These are phyloP conservation scores for Caenorhabditis sp. DNA, from an alignment of 2,888 invertebrate species.

Conservation along the genomic window DNA sequence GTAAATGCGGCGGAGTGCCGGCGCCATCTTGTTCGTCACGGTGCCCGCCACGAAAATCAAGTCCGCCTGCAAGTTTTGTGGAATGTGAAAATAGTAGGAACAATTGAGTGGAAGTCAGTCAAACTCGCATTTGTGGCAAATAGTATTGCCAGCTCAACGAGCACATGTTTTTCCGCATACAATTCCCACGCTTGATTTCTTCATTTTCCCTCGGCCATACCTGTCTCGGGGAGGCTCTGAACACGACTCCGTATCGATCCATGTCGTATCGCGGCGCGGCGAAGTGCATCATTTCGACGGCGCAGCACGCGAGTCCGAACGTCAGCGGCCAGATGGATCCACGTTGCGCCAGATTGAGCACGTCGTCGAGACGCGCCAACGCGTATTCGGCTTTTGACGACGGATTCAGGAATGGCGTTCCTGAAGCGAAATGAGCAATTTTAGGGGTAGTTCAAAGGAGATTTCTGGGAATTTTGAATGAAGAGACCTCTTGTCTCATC, in stretches of 20 bases:
- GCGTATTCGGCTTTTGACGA: constrained; percentile 75
- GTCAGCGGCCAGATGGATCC: constrained; percentile 96
- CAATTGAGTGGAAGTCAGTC: no score
- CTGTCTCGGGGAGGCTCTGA: constrained; percentile 83
- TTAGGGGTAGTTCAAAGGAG: no score
- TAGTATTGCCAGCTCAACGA: no score
- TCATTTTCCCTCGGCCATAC: no score
- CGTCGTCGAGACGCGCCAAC: constrained; percentile 76
- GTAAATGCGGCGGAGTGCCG: constrained; percentile 89
- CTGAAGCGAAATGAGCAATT: constrained; percentile 45
- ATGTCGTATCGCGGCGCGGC: constrained; percentile 99
- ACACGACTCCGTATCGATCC: constrained; percentile 98
- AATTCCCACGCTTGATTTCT: no score
- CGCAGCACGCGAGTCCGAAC: constrained; percentile 98
- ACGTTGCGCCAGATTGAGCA: constrained; percentile 79
- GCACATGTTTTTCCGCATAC: no score
- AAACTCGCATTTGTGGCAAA: no score
- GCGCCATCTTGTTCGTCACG: constrained; percentile 99
- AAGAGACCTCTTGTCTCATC: no score
- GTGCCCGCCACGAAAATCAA: constrained; percentile 99
- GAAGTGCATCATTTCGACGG: constrained; percentile 91
- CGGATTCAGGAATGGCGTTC: constrained; percentile 75
- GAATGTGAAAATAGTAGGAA: no score
- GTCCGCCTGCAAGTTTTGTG: constrained; percentile 90
- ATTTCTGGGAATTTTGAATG: no score